Base-by-base conservation (phyloP, 2,888 invertebrate species). In the Melipona beecheii region DNA sequence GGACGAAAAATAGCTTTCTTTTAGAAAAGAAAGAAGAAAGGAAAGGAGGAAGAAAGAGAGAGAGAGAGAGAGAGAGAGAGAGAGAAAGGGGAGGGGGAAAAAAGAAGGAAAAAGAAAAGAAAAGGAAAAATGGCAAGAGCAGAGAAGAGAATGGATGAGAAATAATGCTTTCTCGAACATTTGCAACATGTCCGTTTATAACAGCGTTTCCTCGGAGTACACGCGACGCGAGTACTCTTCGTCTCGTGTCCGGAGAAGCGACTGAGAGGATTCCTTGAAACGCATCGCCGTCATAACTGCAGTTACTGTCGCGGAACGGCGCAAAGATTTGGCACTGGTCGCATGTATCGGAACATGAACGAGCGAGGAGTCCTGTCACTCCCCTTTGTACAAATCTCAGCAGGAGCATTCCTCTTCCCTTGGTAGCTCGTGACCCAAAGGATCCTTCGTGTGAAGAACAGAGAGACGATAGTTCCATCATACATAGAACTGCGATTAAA, bases 391-490 rank as follows among this genome's bases (percentile, higher is more conserved):
- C 90, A 87, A 92, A 84, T 92, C 92, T 93, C 93, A 93, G 93
- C 93, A 93, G 84, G 93, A 93, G 78, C 93, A 93, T 78, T 93
- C 93, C 82, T 93, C 93, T 81, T 92, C 93, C 75, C 93, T 88
- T 49, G 93, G 91, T 76, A 92, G 86, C 80, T 92, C 91, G 73
- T 89, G 92, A 24, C 91, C 86, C 84, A 93, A 83, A 43, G 92
- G 91, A 69, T 92, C 93, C 93, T 93, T 86, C 70, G 69, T 83
- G 62, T 77, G 78, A 74, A 84, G 84, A 86, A 84, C 84, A 86
- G 76, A 85, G 73, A 86, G 75, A 79, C 79, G 79, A 85, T 85
- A 77, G 84, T 85, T 85, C 84, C 85, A 84, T 85, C 85, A 85
- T 84, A 85, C 85, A 78, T 85, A 84, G 85, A 85, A 85, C 85